Evolutionary conservation across 2,113 vertebrate species (phyloP), one percentile per base, ranked within the genome.

Genomic region (Pardalotus punctatus): DNA sequence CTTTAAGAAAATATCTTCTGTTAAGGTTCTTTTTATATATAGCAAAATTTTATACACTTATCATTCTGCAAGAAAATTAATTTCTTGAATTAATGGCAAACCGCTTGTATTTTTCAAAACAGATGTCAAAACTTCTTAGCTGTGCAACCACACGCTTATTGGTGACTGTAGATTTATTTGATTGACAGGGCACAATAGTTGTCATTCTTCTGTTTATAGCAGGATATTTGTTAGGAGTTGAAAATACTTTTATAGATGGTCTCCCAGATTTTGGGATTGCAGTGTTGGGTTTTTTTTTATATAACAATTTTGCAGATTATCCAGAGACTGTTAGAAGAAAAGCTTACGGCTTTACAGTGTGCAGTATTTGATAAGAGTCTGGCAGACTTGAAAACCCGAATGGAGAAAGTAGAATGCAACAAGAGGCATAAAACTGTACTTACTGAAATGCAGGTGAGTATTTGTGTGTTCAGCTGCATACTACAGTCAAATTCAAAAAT

Each of bases 341-440:
- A 98, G 72, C 93, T 99, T 73, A 97, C 84, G 61, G 97, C 97
- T 15, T 93, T 99, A 76, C 98, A 99, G 88, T 97, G 98, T 96
- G 98, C 98, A 7, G 97, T 99, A 45, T 99, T 99, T 95, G 99
- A 99, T 94, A 98, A 98, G 95, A 97, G 97, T 93, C 96, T 99
- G 86, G 98, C 98, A 60, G 99, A 99, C 93, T 94, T 99, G 72
- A 99, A 99, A 97, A 98, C 98, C 23, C 97, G 99, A 90, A 98
- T 99, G 90, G 99, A 99, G 50, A 99, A 99, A 92, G 98, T 99
- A 4, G 99, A 99, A 90, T 99, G 98, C 96, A 98, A 97, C 95
- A 98, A 98, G 50, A 99, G 98, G 93, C 99, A 99, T 96, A 99
- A 99, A 97, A 98, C 98, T 22, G 97, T 98, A 89, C 98, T 99